Evolutionary conservation across 2,888 invertebrate species (phyloP).

Genomic region (Acrobeloides nanus): DNA sequence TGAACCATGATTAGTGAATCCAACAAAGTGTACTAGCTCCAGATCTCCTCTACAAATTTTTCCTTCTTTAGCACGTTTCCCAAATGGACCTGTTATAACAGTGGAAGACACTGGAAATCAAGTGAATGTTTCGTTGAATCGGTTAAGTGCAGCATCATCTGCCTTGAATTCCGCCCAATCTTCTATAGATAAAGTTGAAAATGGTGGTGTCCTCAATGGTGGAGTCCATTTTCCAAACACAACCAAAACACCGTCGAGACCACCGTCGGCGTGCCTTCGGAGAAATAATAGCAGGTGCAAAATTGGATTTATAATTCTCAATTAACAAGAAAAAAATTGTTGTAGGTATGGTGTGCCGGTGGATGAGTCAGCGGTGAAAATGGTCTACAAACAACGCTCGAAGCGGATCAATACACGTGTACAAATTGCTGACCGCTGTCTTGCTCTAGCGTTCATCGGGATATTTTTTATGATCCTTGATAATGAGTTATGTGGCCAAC

Average conservation of each 20-base stretch:
- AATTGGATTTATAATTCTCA: neutral
- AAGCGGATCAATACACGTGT: conserved; percentile 38
- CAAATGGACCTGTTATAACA: conserved; percentile 42
- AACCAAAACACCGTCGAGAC: no score
- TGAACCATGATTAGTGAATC: no score
- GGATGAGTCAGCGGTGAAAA: conserved; percentile 47
- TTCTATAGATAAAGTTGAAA: no score
- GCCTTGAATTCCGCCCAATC: no score
- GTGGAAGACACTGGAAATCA: conserved; percentile 49
- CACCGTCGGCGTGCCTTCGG: no score
- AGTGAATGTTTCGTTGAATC: no score
- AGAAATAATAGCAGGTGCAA: conserved; percentile 39
- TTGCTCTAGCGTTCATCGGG: conserved; percentile 35
- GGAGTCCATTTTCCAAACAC: no score
- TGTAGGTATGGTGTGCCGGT: conserved; percentile 49
- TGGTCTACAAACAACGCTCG: conserved; percentile 48
- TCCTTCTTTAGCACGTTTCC: no score
- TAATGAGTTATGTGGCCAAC: conserved; percentile 44
- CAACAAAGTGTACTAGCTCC: no score
- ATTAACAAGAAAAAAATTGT: neutral
- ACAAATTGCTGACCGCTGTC: conserved; percentile 32
- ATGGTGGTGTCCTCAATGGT: no score
- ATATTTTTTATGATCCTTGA: conserved; percentile 48
- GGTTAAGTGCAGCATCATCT: no score
- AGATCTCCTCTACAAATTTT: no score